These are phyloP conservation scores for Aegotheles bennettii DNA, from an alignment of 2,113 vertebrate species.

Conservation along the genomic window DNA sequence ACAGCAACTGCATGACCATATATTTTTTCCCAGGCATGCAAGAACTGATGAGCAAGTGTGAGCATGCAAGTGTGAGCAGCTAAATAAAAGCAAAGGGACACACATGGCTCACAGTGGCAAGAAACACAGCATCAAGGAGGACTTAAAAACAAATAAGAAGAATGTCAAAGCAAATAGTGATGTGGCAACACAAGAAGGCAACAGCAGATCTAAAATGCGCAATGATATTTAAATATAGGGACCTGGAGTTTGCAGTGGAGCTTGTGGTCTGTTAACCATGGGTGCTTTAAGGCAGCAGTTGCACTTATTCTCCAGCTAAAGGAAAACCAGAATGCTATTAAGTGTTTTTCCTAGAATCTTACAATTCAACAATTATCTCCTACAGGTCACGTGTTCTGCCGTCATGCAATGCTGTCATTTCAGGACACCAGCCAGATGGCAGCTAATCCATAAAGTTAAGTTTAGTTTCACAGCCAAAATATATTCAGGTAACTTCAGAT, in stretches of 20 bases:
- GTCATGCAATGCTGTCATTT: not conserved
- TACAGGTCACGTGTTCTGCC: not conserved
- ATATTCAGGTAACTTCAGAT: not conserved
- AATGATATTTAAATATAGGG: not conserved
- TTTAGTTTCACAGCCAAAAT: not conserved
- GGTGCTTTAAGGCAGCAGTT: constrained; percentile 88
- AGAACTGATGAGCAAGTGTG: not conserved
- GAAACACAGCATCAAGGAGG: not conserved
- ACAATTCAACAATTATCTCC: not conserved
- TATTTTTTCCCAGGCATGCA: not conserved
- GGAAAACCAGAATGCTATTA: constrained; percentile 24
- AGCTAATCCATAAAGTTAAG: not conserved
- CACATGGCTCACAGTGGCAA: not conserved
- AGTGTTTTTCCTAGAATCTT: not conserved
- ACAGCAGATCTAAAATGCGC: not conserved
- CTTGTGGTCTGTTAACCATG: constrained; percentile 87
- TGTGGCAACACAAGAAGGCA: not conserved
- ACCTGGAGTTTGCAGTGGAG: constrained; percentile 89
- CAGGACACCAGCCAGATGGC: not conserved
- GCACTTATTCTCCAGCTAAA: constrained; percentile 95
- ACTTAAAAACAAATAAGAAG: not conserved
- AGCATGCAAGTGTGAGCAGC: not conserved
- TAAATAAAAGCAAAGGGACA: not conserved
- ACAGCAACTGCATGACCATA: not conserved
- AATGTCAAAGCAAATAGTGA: not conserved